Conservation (phyloP, 2,113 vertebrate genomes). For the Mystacornis crossleyi region DNA sequence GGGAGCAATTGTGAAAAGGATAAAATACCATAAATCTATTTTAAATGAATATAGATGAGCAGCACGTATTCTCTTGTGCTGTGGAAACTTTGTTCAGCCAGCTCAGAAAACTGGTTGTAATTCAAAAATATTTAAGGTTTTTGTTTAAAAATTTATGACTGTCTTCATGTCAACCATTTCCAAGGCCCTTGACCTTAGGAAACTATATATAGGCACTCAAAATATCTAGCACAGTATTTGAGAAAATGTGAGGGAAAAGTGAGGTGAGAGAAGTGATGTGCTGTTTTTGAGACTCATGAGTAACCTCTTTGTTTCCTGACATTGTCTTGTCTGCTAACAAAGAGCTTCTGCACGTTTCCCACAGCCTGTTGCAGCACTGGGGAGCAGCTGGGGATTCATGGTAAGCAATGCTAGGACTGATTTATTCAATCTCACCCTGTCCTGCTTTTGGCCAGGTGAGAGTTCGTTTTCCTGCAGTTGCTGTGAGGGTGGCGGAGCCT, state of each 20-base stretch:
- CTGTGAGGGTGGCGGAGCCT: fast-evolving
- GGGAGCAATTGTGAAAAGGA: neutral
- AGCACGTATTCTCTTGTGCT: neutral
- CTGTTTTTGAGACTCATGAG: neutral
- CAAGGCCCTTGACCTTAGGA: neutral
- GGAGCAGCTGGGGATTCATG: neutral
- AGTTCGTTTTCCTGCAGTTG: fast-evolving
- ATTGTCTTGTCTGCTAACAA: neutral
- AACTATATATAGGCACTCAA: neutral
- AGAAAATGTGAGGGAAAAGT: neutral
- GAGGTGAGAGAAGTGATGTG: neutral
- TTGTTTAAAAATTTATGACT: neutral
- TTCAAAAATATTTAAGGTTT: neutral
- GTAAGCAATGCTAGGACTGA: neutral
- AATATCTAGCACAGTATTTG: neutral
- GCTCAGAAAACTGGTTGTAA: neutral
- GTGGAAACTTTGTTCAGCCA: neutral
- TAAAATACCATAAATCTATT: conserved; percentile 25
- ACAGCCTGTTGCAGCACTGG: neutral
- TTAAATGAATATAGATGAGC: conserved; percentile 11
- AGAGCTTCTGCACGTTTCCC: neutral
- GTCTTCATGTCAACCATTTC: neutral
- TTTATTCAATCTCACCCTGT: neutral
- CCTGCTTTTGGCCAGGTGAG: neutral
- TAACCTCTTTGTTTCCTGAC: neutral